These are phyloP conservation scores for Globodera rostochiensis DNA, from an alignment of 1,140 invertebrate species.

Conservation along the genomic window DNA sequence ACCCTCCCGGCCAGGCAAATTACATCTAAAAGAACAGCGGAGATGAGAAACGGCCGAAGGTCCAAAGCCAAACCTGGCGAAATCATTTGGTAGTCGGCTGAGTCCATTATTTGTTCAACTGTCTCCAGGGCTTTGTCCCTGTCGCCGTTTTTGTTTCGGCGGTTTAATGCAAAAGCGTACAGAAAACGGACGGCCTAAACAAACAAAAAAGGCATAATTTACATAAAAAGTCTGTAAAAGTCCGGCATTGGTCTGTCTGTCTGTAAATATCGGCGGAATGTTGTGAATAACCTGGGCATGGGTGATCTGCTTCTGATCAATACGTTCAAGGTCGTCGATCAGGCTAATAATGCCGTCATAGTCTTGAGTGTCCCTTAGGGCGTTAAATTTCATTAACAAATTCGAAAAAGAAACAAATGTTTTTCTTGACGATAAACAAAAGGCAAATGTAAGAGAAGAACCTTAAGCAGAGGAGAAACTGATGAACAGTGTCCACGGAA, in stretches of 20 bases:
- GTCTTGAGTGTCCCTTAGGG: conserved; percentile 72
- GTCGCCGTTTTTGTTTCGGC: conserved; percentile 89
- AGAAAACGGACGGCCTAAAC: conserved; percentile 79
- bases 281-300: conserved; percentile 72
- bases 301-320: conserved; percentile 86
- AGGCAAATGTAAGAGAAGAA: not conserved
- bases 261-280: too few relatives aligned
- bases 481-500: conserved; percentile 72
- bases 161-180: conserved; percentile 95
- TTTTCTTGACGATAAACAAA: not conserved
- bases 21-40: conserved; percentile 74
- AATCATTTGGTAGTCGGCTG: conserved; percentile 86
- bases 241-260: too few relatives aligned
- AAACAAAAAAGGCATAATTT: not conserved
- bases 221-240: too few relatives aligned
- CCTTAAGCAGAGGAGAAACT: conserved; percentile 53
- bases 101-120: conserved; percentile 87
- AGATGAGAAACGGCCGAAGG: not conserved
- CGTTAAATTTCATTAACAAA: conserved; percentile 1
- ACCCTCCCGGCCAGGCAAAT: conserved; percentile 96
- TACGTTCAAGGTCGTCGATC: conserved; percentile 89
- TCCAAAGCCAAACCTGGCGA: conserved; percentile 69
- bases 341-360: conserved; percentile 97
- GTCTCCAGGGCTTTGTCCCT: conserved; percentile 87
- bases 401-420: conserved; percentile 11